phyloP scores from a whole-genome alignment of 2,888 invertebrate species.

The Megaustenia siamemsis region DNA sequence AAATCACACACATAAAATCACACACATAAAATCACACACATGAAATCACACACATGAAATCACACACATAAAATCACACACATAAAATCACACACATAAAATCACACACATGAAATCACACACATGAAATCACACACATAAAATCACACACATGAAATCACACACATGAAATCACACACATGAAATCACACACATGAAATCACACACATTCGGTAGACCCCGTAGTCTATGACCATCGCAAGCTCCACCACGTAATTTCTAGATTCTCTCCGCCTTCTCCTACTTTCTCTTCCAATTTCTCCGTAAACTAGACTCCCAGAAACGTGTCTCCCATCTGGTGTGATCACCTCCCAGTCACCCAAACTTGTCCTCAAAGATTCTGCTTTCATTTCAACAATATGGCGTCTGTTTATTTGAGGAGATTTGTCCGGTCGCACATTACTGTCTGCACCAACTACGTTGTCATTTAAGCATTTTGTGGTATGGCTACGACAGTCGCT shows the following conservation, averaged over 20 bases:
- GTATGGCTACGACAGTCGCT: no score
- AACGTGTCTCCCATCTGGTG: no score
- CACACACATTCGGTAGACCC: slow-evolving; percentile 60
- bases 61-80: background rate
- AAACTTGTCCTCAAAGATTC: no score
- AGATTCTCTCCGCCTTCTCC: background rate
- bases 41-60: background rate
- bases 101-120: background rate
- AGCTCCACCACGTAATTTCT: slow-evolving; percentile 57
- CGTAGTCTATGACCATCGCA: slow-evolving; percentile 59
- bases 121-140: background rate
- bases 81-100: background rate
- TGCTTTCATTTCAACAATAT: no score
- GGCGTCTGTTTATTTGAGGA: no score
- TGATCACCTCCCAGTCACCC: no score
- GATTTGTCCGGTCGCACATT: no score
- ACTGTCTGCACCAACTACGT: no score
- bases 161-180: background rate
- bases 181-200: slow-evolving; percentile 34
- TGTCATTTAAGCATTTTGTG: no score
- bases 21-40: background rate
- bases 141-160: background rate
- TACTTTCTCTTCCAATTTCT: background rate
- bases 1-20: no score
- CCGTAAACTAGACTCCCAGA: no score